Base-by-base conservation (phyloP, 2,797 vertebrate species). In the Crenichthys baileyi region DNA sequence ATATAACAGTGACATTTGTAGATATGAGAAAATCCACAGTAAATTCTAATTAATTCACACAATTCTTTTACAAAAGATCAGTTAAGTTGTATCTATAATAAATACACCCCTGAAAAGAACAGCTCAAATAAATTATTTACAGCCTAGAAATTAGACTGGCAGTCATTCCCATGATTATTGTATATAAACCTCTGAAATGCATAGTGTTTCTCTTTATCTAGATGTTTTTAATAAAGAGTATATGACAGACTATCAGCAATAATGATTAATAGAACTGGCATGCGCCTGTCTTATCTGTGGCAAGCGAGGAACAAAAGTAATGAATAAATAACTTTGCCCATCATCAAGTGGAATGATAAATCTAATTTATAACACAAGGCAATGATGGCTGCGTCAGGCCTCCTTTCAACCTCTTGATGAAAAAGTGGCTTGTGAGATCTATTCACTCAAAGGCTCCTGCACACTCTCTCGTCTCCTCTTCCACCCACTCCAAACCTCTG, bases 261-360 rank as follows among this genome's bases (percentile, higher is more conserved):
- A 90, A 92, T 77, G 81, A 84, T 85, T 44, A 84, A 85, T 77
- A 81, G 70, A 82, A 63, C 79, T 89, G 81, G 83, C 82, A 61
- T 78, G 82, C 79, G 84, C 72, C 87, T 73, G 24, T n/a, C 76
- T 91, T 89, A 74, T 89, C 85, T 83, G 77, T 83, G 81, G 70
- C 81, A 79, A 77, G 50, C 36, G 6, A 50, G 80, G 83, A 92
- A 93, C 89, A 91, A 87, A 90, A 81, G 74, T 88, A 83, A 90
- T 90, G 89, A 93, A 94, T 93, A 93, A 93, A 93, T 92, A 89
- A 93, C 77, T 87, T 79, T 16, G 71, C 75, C 60, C 63, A 63
- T 93, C 88, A 88, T 93, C 86, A 91, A 91, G 85, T 44, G 75
- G 86, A 92, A 91, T 88, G 90, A 93, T 87, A 83, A 91, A 93